Evolutionary conservation across 2,888 invertebrate genomes (phyloP), one percentile per base, ranked within the genome.

Genomic region (Bimastos eiseni): DNA sequence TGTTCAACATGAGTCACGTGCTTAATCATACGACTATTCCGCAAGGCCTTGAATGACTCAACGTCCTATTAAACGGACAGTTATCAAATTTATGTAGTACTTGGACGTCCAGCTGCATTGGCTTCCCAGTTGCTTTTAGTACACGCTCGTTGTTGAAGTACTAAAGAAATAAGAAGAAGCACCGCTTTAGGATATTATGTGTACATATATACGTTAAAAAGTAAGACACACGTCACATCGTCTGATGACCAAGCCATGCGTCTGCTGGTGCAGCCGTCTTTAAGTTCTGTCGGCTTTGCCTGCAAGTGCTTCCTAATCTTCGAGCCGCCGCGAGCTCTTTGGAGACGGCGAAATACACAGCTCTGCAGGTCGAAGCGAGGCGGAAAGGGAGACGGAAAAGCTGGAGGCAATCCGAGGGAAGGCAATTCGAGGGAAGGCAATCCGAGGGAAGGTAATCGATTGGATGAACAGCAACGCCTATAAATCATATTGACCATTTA

Each of bases 281-380:
- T 11, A 70, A 70, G n/a, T n/a, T 70, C 70, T 70, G 70, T 70
- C 70, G 70, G 70, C 70, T 70, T 70, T 70, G 70, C 70, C 8
- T n/a, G 70, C 70, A 70, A 70, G 70, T n/a, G n/a, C n/a, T 70
- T 70, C 70, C 70, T 70, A 70, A 70, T 70, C 70, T 70, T 70
- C 70, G 70, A 70, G 24, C 30, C n/a, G n/a, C 30, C 30, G n/a
- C 6, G 70, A 70, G 70, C n/a, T 70, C 70, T n/a, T 49, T 15
- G n/a, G 70, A 70, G 70, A n/a, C 70, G 70, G 8, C 11, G 70
- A 70, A 70, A 70, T 70, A n/a, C n/a, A n/a, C 70, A 70, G 30
- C 70, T 70, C 70, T 70, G n/a, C n/a, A n/a, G 70, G 70, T n/a
- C n/a, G 70, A 49, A 49, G 24, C 24, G 30, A 70, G 30, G 70